Conservation (phyloP, 2,797 vertebrate species). For the Pantherophis alleghaniensis region DNA sequence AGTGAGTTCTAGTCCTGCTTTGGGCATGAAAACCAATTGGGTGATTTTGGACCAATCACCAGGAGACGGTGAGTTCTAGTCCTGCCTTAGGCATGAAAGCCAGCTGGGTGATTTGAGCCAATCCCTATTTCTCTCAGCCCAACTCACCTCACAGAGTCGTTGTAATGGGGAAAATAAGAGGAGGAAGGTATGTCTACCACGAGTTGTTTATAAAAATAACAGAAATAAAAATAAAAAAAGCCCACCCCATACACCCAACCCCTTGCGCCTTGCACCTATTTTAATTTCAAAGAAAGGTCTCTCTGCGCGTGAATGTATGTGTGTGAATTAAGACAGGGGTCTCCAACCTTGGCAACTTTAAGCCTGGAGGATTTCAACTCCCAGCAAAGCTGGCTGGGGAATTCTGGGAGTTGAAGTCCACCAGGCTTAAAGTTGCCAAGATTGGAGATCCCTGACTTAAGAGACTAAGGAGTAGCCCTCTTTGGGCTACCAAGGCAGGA, state of each 20-base stretch:
- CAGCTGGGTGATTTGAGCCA: neutral
- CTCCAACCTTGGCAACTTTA: too few relatives aligned
- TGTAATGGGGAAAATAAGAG: neutral
- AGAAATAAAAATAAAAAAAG: neutral
- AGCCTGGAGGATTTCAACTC: too few relatives aligned
- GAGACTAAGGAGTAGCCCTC: neutral
- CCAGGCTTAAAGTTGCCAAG: too few relatives aligned
- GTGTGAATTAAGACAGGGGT: too few relatives aligned
- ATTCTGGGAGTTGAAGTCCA: too few relatives aligned
- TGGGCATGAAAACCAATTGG: rapidly evolving
- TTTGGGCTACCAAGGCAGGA: neutral
- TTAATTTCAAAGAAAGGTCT: neutral
- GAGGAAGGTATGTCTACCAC: neutral
- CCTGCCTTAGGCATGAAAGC: too few relatives aligned
- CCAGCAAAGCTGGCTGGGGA: too few relatives aligned
- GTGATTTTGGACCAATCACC: too few relatives aligned
- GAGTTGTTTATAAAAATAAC: neutral
- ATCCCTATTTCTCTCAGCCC: neutral
- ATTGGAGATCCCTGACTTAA: neutral
- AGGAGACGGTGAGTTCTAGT: too few relatives aligned
- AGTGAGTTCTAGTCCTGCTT: rapidly evolving
- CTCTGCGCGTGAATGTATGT: too few relatives aligned
- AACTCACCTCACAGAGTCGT: neutral
- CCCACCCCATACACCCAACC: neutral
- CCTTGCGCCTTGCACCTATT: neutral